Conservation (phyloP, 2,797 vertebrate species). For the Glyptemys insculpta region DNA sequence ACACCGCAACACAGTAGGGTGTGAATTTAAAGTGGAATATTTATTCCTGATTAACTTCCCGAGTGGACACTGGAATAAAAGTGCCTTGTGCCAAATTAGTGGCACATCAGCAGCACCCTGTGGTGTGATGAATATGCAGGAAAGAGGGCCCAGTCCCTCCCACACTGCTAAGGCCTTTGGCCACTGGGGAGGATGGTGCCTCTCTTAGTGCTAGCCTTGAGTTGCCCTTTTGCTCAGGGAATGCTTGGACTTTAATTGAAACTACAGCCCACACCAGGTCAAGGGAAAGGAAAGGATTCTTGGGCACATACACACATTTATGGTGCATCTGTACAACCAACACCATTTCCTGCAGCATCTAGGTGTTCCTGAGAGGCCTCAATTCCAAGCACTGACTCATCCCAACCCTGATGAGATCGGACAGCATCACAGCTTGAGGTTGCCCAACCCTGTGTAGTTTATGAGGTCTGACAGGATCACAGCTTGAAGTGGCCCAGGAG, state of each 20-base stretch:
- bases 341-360: fast-evolving
- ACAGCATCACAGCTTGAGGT: conserved; percentile 58
- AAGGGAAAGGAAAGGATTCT: background rate
- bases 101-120: background rate
- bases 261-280: background rate
- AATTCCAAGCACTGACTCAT: conserved; percentile 1
- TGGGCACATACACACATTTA: background rate
- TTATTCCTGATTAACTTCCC: background rate
- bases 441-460: conserved; percentile 55
- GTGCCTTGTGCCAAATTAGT: background rate
- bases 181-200: background rate
- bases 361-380: background rate
- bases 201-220: background rate
- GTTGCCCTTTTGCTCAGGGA: fast-evolving
- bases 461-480: conserved; percentile 69
- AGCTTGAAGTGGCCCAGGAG: conserved; percentile 65
- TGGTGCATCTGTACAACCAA: background rate
- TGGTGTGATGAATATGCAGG: background rate
- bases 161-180: background rate
- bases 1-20: background rate
- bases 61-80: background rate
- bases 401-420: conserved; percentile 54
- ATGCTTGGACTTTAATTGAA: background rate
- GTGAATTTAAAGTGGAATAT: background rate
- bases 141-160: background rate